Conservation (phyloP, 2,797 vertebrate genomes). For the Peromyscus attwateri region DNA sequence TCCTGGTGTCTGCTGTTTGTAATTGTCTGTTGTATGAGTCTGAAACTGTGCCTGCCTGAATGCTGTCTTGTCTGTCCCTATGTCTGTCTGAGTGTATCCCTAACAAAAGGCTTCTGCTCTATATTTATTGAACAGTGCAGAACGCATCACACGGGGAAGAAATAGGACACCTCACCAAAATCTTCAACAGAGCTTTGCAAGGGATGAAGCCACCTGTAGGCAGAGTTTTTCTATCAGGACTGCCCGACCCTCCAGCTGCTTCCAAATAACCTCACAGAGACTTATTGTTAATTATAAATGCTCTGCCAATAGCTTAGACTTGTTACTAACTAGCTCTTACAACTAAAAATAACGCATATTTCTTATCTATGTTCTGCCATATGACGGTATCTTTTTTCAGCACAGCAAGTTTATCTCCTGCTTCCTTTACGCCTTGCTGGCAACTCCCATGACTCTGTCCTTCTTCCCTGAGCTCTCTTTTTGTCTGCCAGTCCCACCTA, state of each 20-base stretch:
- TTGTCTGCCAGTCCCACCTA: background rate
- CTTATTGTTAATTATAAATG: background rate
- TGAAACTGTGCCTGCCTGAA: background rate
- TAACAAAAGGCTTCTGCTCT: background rate
- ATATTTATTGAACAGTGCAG: background rate
- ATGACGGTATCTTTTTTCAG: background rate
- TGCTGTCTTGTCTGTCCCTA: background rate
- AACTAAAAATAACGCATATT: background rate
- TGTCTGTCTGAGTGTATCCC: background rate
- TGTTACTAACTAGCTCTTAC: background rate
- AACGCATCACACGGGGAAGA: background rate
- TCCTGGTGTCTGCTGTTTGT: background rate
- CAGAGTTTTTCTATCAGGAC: background rate
- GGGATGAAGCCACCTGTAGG: background rate
- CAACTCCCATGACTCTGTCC: background rate
- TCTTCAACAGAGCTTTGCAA: background rate
- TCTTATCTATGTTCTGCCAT: background rate
- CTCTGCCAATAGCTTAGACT: background rate
- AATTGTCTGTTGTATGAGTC: background rate
- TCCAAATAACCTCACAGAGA: background rate
- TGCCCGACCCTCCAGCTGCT: rapidly evolving
- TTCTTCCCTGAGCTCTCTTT: background rate
- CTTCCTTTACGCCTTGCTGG: background rate
- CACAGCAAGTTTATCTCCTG: background rate
- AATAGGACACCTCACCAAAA: background rate